Base-by-base conservation (phyloP, 2,888 invertebrate genomes). In the Drosophila paranaensis region DNA sequence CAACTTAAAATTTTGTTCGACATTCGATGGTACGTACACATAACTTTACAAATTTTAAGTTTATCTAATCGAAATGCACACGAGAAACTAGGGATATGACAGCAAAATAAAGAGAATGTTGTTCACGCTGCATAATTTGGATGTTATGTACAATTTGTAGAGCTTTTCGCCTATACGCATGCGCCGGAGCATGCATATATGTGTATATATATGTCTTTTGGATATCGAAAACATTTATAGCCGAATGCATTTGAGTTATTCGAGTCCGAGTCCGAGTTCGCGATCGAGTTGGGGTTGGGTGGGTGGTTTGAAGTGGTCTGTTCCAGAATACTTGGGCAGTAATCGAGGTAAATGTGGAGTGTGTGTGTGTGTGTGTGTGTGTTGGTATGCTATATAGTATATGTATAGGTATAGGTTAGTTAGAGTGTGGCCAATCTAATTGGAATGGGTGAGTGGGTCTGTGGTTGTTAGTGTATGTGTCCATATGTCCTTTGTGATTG, bases 1-100 rank as follows among this genome's bases (percentile, higher is more conserved):
- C 39, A 62, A 56, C 56, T 30, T 39, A 46, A 20, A 56, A 46
- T 56, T 62, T 55, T 56, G 45, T 2, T 20, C 14, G 30, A 30
- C 27, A 45, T 20, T 45, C 11, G 37, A 37, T 55, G 43, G 37
- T 35, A 55, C 56, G 37, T 10, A 61, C 16, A 56, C 45, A 61
- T 53, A 43, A n/a, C 42, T 37, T 58, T 16, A 50, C 58, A 39
- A 58, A 27, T 50, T 39, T 50, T 6, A 8, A 20, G 25, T 30
- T 16, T 6, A 10, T 5, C 16, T 50, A 10, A n/a, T n/a, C 39
- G 54, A 27, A 16, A 33, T 25, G 10, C 30, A n/a, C 48, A n/a
- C 5, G 30, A 6, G n/a, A 30, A n/a, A 14, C 46, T 48, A 48
- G 10, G 10, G 9, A 10, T 30, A n/a, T n/a, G 0, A 48, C n/a